phyloP scores from a whole-genome alignment of 2,797 vertebrate genomes.

The Cirrhinus mrigala region DNA sequence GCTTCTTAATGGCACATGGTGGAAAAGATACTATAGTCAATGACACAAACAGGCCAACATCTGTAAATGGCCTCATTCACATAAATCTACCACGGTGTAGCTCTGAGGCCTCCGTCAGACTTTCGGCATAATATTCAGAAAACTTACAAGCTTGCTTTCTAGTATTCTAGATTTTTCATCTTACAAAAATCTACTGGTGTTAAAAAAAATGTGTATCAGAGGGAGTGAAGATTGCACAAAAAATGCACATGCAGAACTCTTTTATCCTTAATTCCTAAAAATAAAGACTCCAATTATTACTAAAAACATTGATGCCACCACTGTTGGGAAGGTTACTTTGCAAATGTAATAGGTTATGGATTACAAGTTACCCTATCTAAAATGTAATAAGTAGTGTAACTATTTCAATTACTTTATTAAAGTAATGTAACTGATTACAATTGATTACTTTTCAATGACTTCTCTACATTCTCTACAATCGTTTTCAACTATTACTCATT shows the following conservation, averaged over 20 bases:
- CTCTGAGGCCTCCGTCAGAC: constrained; percentile 6
- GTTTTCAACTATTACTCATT: too few relatives aligned
- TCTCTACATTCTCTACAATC: too few relatives aligned
- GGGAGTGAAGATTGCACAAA: not conserved
- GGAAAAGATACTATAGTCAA: constrained; percentile 31
- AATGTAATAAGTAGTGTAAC: too few relatives aligned
- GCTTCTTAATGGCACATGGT: constrained; percentile 38
- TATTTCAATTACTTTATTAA: too few relatives aligned
- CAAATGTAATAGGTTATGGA: too few relatives aligned
- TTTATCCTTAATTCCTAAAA: not conserved
- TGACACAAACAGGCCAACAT: constrained; percentile 37
- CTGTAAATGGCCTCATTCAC: constrained; percentile 13
- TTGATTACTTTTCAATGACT: too few relatives aligned
- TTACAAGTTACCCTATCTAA: too few relatives aligned
- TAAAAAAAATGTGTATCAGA: not conserved
- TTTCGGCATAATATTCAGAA: not conserved
- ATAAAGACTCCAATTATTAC: constrained; percentile 1
- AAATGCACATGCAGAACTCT: not conserved
- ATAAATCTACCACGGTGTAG: not conserved
- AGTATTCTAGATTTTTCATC: not conserved
- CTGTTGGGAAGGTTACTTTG: too few relatives aligned
- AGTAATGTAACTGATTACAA: too few relatives aligned
- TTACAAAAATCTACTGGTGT: not conserved
- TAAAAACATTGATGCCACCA: not conserved
- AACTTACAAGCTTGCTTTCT: not conserved